These are phyloP conservation scores for Bubo blakistoni DNA, from an alignment of 2,113 vertebrate genomes.

Conservation along the genomic window DNA sequence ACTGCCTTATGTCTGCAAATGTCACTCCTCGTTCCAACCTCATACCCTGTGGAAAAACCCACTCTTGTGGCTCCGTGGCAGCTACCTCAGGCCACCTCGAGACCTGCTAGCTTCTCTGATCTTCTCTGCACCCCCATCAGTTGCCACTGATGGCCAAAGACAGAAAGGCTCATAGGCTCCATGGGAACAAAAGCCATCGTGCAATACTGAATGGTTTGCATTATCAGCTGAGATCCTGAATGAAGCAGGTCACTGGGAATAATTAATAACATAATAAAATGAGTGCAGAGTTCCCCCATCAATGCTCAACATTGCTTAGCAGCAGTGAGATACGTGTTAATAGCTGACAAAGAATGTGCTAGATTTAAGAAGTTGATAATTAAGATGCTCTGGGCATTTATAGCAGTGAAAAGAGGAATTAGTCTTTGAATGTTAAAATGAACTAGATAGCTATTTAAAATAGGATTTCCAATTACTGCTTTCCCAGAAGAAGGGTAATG, in stretches of 20 bases:
- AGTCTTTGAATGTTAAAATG: background rate
- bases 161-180: background rate
- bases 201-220: background rate
- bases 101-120: background rate
- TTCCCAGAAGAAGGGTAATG: background rate
- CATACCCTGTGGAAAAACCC: background rate
- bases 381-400: background rate
- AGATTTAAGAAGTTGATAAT: background rate
- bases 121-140: background rate
- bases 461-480: background rate
- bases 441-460: background rate
- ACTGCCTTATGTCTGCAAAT: background rate
- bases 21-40: background rate
- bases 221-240: background rate
- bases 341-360: background rate
- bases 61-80: background rate
- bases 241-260: background rate
- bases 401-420: background rate
- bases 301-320: background rate
- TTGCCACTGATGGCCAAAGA: background rate
- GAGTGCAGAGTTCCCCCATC: background rate
- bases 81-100: accelerated
- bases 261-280: background rate
- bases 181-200: background rate
- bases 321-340: background rate